Conservation (phyloP, 2,888 invertebrate species). For the Carabus problematicus region DNA sequence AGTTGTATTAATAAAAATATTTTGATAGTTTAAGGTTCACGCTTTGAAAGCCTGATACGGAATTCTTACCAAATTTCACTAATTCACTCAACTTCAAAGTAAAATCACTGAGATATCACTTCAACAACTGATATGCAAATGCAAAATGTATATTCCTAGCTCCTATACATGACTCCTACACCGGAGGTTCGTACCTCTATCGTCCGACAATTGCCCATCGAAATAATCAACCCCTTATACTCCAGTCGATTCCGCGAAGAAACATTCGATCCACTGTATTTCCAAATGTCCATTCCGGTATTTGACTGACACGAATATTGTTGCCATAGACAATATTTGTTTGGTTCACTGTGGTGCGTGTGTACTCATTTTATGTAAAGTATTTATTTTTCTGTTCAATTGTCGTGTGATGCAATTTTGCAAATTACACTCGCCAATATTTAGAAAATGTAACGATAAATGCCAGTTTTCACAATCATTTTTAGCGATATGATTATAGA, state of each 20-base stretch:
- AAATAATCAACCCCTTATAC: not conserved
- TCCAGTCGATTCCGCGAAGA: conserved; percentile 7
- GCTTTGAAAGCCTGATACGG: not conserved
- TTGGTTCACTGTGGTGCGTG: conserved; percentile 33
- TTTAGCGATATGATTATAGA: too few relatives aligned
- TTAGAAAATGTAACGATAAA: conserved; percentile 38
- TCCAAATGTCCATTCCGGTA: conserved; percentile 15
- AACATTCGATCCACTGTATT: conserved; percentile 7
- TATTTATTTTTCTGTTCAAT: conserved; percentile 39
- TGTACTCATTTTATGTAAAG: conserved; percentile 22
- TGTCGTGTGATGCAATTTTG: conserved; percentile 38
- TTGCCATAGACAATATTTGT: conserved; percentile 5
- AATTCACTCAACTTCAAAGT: not conserved
- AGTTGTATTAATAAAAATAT: too few relatives aligned
- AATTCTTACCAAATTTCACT: conserved; percentile 1
- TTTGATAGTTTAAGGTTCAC: too few relatives aligned
- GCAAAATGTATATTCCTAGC: conserved; percentile 2
- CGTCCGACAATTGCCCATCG: conserved; percentile 11
- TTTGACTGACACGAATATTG: not conserved
- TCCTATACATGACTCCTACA: conserved; percentile 14
- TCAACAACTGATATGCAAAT: conserved; percentile 13
- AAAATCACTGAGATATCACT: not conserved
- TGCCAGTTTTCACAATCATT: conserved; percentile 40
- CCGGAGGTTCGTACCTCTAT: not conserved
- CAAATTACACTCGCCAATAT: conserved; percentile 29